These are phyloP conservation scores for Dicerorhinus sumatrensis DNA, from an alignment of 2,113 vertebrate genomes.

Conservation along the genomic window DNA sequence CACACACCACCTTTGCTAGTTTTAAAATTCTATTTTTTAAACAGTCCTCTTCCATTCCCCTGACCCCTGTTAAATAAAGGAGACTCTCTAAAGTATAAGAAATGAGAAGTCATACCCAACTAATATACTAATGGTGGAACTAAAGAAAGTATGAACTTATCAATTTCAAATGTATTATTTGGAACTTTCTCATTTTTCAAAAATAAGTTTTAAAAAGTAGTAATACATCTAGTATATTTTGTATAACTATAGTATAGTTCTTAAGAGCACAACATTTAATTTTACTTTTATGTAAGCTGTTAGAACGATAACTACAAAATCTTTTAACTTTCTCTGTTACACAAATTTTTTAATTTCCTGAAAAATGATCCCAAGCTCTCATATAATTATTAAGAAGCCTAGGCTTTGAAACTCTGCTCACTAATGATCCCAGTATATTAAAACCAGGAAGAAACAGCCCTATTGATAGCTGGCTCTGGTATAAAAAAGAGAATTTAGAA, in stretches of 20 bases:
- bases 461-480: not conserved
- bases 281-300: not conserved
- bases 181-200: not conserved
- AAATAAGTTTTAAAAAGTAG: not conserved
- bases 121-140: not conserved
- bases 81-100: not conserved
- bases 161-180: not conserved
- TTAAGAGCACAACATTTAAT: not conserved
- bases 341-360: not conserved
- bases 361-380: not conserved
- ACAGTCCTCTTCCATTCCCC: not conserved
- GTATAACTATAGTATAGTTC: not conserved
- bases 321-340: not conserved
- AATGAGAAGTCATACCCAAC: not conserved
- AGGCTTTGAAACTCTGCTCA: not conserved
- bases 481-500: not conserved
- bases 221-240: not conserved
- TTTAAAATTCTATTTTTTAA: not conserved
- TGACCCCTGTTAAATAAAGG: not conserved
- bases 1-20: not conserved
- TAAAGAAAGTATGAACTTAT: not conserved
- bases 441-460: not conserved
- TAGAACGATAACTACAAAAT: not conserved
- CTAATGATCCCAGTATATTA: not conserved
- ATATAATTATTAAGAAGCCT: not conserved